These are phyloP conservation scores for Drosophila orena DNA, from an alignment of 1,140 invertebrate species.

Conservation along the genomic window DNA sequence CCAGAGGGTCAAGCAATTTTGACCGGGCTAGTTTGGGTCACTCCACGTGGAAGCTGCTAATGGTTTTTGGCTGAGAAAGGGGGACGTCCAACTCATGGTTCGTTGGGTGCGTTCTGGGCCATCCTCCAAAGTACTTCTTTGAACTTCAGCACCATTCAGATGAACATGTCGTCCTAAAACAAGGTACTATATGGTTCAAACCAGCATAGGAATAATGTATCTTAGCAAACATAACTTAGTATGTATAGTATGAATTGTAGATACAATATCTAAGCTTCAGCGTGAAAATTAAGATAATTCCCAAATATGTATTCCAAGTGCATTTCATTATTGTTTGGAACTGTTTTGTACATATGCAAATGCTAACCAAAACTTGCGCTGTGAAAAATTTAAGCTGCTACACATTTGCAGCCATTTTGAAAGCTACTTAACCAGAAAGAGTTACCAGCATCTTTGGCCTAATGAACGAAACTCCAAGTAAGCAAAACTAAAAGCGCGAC, in stretches of 20 bases:
- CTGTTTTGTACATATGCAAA: neutral
- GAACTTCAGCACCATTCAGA: neutral
- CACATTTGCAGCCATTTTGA: conserved; percentile 16
- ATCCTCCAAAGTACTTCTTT: neutral
- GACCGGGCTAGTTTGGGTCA: conserved; percentile 30
- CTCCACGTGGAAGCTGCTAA: conserved; percentile 51
- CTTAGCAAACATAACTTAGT: too few species aligned
- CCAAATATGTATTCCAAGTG: neutral
- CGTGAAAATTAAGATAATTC: neutral
- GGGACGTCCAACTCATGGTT: conserved; percentile 47
- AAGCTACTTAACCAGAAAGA: conserved; percentile 19
- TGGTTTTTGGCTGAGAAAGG: conserved; percentile 28
- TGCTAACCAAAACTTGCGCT: conserved; percentile 10
- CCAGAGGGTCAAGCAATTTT: conserved; percentile 34
- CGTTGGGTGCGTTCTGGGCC: conserved; percentile 30
- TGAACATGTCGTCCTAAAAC: too few species aligned
- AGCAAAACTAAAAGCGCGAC: conserved; percentile 5
- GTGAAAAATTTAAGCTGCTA: conserved; percentile 11
- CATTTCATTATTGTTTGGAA: neutral
- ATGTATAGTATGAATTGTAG: too few species aligned
- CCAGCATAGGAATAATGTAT: too few species aligned
- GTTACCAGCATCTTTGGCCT: conserved; percentile 31
- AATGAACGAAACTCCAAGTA: conserved; percentile 34
- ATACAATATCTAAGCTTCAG: too few species aligned
- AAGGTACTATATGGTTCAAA: neutral